phyloP scores from a whole-genome alignment of 2,113 vertebrate genomes.

The Panurus biarmicus region DNA sequence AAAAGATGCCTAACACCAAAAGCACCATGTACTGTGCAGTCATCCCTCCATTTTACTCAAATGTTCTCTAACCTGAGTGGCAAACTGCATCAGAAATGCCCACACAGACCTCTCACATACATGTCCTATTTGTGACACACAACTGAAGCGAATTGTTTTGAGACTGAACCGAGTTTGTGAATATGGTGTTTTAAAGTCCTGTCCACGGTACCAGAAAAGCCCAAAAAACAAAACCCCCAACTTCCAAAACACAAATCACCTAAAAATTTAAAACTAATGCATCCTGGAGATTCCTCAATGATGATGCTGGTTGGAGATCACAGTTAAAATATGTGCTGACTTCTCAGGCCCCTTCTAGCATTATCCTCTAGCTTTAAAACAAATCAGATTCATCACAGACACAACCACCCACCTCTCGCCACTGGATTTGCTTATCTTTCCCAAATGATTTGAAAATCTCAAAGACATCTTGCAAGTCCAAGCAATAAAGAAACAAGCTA shows the following conservation, averaged over 20 bases:
- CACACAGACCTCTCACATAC: background rate
- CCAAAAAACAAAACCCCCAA: background rate
- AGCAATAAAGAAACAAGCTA: background rate
- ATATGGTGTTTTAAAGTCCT: background rate
- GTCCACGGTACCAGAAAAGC: background rate
- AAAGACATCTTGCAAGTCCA: background rate
- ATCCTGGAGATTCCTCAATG: background rate
- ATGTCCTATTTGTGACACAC: fast-evolving
- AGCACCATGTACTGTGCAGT: background rate
- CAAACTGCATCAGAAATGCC: background rate
- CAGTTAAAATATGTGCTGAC: background rate
- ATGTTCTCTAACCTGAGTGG: background rate
- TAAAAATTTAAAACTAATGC: background rate
- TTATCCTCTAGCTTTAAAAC: background rate
- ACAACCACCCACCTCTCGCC: background rate
- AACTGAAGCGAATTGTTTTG: background rate
- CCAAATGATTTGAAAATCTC: background rate
- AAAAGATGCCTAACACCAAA: background rate
- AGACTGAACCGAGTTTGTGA: background rate
- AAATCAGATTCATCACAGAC: background rate
- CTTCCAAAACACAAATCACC: background rate
- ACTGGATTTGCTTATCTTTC: background rate
- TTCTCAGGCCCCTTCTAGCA: background rate
- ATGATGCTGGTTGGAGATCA: background rate
- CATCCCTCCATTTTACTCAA: background rate